phyloP scores from a whole-genome alignment of 1,140 invertebrate species.

The Lasaia peninsularis region DNA sequence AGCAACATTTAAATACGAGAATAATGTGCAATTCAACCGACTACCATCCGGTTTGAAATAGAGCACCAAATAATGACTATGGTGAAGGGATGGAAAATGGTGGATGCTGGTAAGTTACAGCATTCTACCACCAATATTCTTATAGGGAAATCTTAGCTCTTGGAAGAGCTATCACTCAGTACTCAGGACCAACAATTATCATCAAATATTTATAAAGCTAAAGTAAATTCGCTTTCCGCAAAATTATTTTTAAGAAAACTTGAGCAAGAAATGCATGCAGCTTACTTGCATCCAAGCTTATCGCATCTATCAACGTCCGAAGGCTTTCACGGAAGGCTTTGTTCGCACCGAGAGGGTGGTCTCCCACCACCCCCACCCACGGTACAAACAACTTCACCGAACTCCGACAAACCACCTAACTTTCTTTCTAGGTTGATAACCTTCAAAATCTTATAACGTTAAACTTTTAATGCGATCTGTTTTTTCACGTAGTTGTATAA shows the following conservation, averaged over 20 bases:
- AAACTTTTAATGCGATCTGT: constrained; percentile 12
- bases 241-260: constrained; percentile 53
- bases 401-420: constrained; percentile 40
- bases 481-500: background rate
- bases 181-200: no score
- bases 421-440: constrained; percentile 52
- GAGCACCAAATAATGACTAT: no score
- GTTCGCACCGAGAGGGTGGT: constrained; percentile 44
- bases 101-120: no score
- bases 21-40: no score
- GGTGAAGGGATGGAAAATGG: no score
- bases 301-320: constrained; percentile 76
- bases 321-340: constrained; percentile 75
- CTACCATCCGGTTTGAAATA: no score
- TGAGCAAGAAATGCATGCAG: constrained; percentile 68
- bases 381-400: constrained; percentile 64
- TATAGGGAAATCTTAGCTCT: no score
- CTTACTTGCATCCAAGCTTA: constrained; percentile 75
- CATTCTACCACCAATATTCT: no score
- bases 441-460: constrained; percentile 36
- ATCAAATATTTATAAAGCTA: no score
- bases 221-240: constrained; percentile 29
- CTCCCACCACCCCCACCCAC: constrained; percentile 33
- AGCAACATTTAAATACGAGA: no score
- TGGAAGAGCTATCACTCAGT: no score